Base-by-base conservation (phyloP, 2,113 vertebrate genomes). In the Chrysochloris asiatica region DNA sequence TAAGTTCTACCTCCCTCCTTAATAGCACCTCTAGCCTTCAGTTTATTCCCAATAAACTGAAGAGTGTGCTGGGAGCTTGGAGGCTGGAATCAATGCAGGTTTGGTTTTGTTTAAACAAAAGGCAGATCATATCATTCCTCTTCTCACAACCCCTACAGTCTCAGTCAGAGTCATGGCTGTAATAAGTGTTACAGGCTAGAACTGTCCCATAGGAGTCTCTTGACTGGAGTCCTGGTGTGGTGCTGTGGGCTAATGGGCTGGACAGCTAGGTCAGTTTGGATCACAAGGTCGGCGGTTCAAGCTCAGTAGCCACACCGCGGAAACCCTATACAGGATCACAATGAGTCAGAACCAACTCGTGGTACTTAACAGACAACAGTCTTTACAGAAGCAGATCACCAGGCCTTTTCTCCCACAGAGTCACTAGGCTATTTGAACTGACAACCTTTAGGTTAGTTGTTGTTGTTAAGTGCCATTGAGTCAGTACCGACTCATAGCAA, bases 11-110 rank as follows among this genome's bases (percentile, higher is more conserved):
- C 38, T 83, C 89, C 72, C 54, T 91, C n/a, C 77, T 89, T 89
- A 41, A 24, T 45, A 89, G 43, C 78, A 89, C 4, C 7, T 17
- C 45, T 83, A 87, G 86, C 52, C 33, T 30, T 28, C 16, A 83
- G 16, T 65, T 88, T 80, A 80, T 83, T 92, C 43, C 83, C 52
- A 91, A n/a, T 38, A 56, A 86, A 85, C 22, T 86, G 47, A 56
- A 11, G 67, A 38, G 67, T 38, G 36, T 21, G 38, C n/a, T 69
- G 67, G 36, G 67, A 22, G 19, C 36, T 38, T 69, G 67, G 33
- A 69, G 36, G 21, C 67, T 38, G 36, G 67, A 69, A 69, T 69
- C 67, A 69, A 22, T 69, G 61, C 3, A 84, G 47, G 17, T 38
- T n/a, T 47, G 43, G 47, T 71, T 24, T 65, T 71, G 30, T 67